Conservation (phyloP, 2,797 vertebrate species). For the Microctenopoma lineatum region DNA sequence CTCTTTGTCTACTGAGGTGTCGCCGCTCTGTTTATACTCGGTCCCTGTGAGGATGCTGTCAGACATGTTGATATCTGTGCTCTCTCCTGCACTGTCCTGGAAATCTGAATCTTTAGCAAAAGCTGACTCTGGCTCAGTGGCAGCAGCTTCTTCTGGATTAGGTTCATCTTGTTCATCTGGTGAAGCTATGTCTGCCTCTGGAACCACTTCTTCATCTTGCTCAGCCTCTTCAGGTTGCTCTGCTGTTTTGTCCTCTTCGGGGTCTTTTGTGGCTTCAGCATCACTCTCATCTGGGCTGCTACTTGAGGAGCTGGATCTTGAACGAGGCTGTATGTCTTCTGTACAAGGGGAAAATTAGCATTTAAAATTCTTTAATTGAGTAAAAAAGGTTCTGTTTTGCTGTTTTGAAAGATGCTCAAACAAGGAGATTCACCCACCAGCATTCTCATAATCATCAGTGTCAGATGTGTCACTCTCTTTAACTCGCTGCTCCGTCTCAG, state of each 20-base stretch:
- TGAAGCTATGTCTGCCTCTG: conserved; percentile 8
- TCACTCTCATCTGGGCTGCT: conserved; percentile 76
- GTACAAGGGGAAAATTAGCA: conserved; percentile 17
- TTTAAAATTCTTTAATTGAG: neutral
- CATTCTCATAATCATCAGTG: conserved; percentile 76
- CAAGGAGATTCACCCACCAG: conserved; percentile 70
- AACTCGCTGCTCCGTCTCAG: conserved; percentile 61
- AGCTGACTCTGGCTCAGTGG: neutral
- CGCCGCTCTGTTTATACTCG: conserved; percentile 32
- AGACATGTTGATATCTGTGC: conserved; percentile 52
- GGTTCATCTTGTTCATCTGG: conserved; percentile 7
- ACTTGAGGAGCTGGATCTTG: conserved; percentile 71
- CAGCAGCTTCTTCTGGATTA: conserved; percentile 43
- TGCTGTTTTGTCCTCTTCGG: conserved; percentile 41
- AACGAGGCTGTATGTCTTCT: conserved; percentile 68
- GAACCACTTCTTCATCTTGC: too few relatives aligned
- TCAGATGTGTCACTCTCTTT: conserved; percentile 70
- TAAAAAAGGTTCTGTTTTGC: too few relatives aligned
- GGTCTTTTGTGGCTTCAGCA: conserved; percentile 55
- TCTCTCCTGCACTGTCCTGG: conserved; percentile 44
- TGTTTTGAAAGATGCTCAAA: neutral
- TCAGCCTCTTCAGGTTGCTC: neutral
- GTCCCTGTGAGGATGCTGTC: conserved; percentile 53
- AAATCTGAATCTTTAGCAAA: conserved; percentile 38
- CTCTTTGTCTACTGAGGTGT: conserved; percentile 33